Conservation (phyloP, 2,888 invertebrate genomes). For the Campoletis raptor region DNA sequence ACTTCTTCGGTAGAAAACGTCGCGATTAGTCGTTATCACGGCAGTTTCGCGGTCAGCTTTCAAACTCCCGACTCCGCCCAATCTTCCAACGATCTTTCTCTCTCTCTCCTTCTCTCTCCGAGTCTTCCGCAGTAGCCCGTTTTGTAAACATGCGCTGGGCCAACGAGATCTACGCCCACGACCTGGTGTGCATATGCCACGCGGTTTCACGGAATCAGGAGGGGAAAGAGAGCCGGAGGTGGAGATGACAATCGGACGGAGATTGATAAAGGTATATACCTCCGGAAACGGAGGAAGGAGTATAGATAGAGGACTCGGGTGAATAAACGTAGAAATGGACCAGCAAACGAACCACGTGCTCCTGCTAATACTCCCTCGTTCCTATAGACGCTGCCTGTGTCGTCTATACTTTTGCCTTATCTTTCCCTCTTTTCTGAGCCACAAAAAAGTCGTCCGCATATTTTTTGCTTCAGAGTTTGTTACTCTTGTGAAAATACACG, state of each 20-base stretch:
- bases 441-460: too few relatives aligned
- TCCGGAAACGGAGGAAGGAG: conserved; percentile 9
- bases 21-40: conserved; percentile 58
- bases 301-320: background rate
- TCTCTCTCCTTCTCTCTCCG: conserved; percentile 15
- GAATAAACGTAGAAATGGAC: conserved; percentile 15
- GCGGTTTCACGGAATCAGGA: conserved; percentile 72
- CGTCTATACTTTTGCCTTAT: conserved; percentile 1
- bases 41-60: conserved; percentile 51
- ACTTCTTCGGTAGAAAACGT: conserved; percentile 24
- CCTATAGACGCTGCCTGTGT: background rate
- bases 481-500: background rate
- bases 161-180: conserved; percentile 79
- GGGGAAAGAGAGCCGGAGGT: conserved; percentile 24
- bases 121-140: conserved; percentile 5
- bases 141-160: conserved; percentile 61
- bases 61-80: conserved; percentile 68
- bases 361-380: conserved; percentile 17
- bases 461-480: background rate
- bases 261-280: conserved; percentile 11
- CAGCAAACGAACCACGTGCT: conserved; percentile 37
- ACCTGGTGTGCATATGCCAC: conserved; percentile 85
- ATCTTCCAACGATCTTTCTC: background rate
- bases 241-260: conserved; percentile 24
- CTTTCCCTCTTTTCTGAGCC: background rate